phyloP scores from a whole-genome alignment of 2,113 vertebrate species.

The Uropsilus gracilis region DNA sequence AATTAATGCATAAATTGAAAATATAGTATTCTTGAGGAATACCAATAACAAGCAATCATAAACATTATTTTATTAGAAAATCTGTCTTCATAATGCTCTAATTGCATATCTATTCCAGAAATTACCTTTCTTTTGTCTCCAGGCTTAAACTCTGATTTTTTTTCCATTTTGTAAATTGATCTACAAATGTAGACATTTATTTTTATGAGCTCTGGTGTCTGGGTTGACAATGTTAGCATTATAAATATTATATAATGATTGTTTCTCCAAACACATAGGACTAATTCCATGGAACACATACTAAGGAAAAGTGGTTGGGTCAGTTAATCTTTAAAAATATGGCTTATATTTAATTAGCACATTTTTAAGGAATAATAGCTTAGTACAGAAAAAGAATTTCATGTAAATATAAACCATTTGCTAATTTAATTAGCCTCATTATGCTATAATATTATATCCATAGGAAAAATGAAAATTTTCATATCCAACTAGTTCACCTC shows the following conservation, averaged over 20 bases:
- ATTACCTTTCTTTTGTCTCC: not conserved
- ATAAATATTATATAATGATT: not conserved
- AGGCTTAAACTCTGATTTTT: not conserved
- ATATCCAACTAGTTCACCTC: not conserved
- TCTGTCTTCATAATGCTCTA: not conserved
- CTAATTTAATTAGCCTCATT: not conserved
- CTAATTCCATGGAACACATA: not conserved
- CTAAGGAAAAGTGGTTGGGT: not conserved
- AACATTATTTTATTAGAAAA: not conserved
- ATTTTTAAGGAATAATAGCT: not conserved
- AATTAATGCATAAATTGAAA: conserved; percentile 12
- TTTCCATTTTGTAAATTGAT: not conserved
- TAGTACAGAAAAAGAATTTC: conserved; percentile 16
- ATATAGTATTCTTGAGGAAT: not conserved
- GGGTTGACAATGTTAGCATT: not conserved
- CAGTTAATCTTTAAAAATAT: too few relatives aligned
- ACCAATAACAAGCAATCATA: not conserved
- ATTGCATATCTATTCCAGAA: not conserved
- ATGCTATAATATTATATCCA: conserved; percentile 25
- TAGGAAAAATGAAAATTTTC: not conserved
- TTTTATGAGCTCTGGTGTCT: not conserved
- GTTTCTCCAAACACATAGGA: not conserved
- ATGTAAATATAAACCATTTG: not conserved
- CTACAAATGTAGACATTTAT: not conserved
- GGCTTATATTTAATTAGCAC: not conserved